A percentile compares a stretch with the other conserved stretches of the same genome.
Evolutionary conservation across 2,797 vertebrate species (phyloP).

Genomic region (Chelon labrosus): DNA sequence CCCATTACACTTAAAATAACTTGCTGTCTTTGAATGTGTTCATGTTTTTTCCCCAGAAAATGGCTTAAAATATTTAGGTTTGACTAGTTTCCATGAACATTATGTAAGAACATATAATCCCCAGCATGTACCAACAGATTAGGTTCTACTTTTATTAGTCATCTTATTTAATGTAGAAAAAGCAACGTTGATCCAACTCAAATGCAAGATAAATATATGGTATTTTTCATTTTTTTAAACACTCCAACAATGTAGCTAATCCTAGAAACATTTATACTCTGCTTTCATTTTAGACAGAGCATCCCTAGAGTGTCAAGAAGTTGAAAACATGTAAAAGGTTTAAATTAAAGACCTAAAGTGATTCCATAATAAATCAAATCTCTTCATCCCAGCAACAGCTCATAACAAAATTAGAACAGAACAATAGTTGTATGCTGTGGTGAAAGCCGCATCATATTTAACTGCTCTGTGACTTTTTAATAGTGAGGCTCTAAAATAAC

Average conservation of each 20-base stretch:
- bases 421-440: constrained; percentile 20
- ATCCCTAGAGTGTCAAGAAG: background rate
- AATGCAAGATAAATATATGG: background rate
- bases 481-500: constrained; percentile 11
- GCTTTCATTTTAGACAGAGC: background rate
- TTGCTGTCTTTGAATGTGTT: background rate
- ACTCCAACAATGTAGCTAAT: background rate
- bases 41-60: too few species aligned
- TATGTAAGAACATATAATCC: too few species aligned
- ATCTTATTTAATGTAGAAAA: background rate
- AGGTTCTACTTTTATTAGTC: background rate
- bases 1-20: background rate
- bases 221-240: background rate
- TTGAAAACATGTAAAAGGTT: constrained; percentile 8
- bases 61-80: too few species aligned
- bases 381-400: constrained; percentile 1
- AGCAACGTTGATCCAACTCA: background rate
- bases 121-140: background rate
- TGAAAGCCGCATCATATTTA: constrained; percentile 16
- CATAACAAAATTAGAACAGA: constrained; percentile 7
- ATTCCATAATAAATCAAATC: constrained; percentile 2
- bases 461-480: background rate
- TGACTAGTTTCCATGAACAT: too few species aligned
- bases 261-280: background rate
- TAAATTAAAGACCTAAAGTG: constrained; percentile 12